Conservation (phyloP, 2,888 invertebrate species). For the Trissolcus japonicus region DNA sequence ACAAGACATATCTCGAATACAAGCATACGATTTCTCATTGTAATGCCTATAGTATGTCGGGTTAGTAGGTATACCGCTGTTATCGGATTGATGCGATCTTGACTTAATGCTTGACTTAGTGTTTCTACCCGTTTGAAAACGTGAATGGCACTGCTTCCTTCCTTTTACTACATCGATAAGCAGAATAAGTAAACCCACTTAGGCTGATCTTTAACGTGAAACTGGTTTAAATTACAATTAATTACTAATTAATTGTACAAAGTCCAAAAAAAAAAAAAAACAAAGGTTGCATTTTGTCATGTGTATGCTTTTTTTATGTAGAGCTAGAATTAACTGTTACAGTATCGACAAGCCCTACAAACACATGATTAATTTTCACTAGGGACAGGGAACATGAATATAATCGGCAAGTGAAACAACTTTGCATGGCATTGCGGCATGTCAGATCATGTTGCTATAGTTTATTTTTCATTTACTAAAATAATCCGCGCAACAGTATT, state of each 20-base stretch:
- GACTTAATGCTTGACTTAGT: constrained; percentile 53
- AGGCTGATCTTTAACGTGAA: constrained; percentile 24
- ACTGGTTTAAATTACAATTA: constrained; percentile 21
- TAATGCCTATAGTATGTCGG: constrained; percentile 36
- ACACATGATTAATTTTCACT: too few relatives aligned
- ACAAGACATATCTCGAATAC: constrained; percentile 38
- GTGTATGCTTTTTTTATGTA: not conserved
- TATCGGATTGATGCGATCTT: constrained; percentile 55
- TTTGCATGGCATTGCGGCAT: too few relatives aligned
- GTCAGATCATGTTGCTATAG: too few relatives aligned
- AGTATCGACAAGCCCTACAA: too few relatives aligned
- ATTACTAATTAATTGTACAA: not conserved
- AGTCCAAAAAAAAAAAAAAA: not conserved
- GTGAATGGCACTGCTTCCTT: constrained; percentile 53
- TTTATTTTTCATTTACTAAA: too few relatives aligned
- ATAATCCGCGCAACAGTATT: not conserved
- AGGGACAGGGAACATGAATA: not conserved
- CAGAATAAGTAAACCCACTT: constrained; percentile 43
- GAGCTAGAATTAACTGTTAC: not conserved
- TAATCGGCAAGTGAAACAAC: not conserved
- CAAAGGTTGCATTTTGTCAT: not conserved
- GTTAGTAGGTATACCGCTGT: constrained; percentile 38
- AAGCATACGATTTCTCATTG: constrained; percentile 42
- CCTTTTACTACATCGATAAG: constrained; percentile 52
- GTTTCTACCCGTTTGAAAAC: constrained; percentile 44